phyloP scores from a whole-genome alignment of 2,113 vertebrate genomes.

The Mustela nigripes region DNA sequence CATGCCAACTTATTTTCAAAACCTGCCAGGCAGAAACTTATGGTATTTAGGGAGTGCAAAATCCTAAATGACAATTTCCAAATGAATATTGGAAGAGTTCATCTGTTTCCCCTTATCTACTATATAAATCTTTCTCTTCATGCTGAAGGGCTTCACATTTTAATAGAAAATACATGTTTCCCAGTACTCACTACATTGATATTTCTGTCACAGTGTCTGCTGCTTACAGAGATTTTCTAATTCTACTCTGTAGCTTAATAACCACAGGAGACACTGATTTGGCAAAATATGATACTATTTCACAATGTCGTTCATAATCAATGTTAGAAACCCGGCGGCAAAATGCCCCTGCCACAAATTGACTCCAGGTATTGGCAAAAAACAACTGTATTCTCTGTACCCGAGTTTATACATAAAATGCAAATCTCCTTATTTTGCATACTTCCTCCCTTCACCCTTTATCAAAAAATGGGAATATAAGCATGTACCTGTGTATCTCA shows the following conservation, averaged over 20 bases:
- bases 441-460: neutral
- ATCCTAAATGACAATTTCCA: slow-evolving; percentile 55
- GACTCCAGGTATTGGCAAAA: neutral
- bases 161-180: slow-evolving; percentile 70
- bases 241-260: slow-evolving; percentile 63
- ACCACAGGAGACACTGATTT: slow-evolving; percentile 58
- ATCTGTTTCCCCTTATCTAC: slow-evolving; percentile 37
- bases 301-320: slow-evolving; percentile 53
- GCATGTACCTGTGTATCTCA: fast-evolving
- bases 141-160: slow-evolving; percentile 53
- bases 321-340: slow-evolving; percentile 52
- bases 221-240: slow-evolving; percentile 62
- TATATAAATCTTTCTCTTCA: neutral
- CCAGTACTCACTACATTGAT: neutral
- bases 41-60: neutral
- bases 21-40: slow-evolving; percentile 36
- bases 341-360: slow-evolving; percentile 24
- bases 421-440: neutral
- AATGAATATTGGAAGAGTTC: neutral
- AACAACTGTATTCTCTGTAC: neutral
- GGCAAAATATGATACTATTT: slow-evolving; percentile 50
- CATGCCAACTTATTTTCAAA: neutral
- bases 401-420: neutral
- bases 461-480: neutral
- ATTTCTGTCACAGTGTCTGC: slow-evolving; percentile 72